phyloP scores from a whole-genome alignment of 2,888 invertebrate species.

The Gibbula magus region DNA sequence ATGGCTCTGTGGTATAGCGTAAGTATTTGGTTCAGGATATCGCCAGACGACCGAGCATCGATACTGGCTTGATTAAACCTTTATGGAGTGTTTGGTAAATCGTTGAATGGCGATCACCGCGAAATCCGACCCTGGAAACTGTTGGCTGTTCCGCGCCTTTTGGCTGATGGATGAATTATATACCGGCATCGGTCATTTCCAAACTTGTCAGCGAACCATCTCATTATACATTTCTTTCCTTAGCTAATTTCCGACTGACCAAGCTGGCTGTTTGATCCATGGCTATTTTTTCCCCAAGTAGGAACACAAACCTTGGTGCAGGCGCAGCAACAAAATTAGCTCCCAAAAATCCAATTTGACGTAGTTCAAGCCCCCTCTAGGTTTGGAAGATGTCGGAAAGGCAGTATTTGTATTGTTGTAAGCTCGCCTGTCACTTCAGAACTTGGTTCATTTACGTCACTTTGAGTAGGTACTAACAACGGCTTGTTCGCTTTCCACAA shows the following conservation, averaged over 20 bases:
- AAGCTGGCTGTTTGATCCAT: neutral
- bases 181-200: neutral
- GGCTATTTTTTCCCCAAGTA: neutral
- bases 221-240: neutral
- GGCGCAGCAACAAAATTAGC: conserved; percentile 4
- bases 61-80: conserved; percentile 11
- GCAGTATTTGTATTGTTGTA: neutral
- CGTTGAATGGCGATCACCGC: neutral
- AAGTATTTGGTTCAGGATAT: conserved; percentile 10
- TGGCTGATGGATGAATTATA: neutral
- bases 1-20: neutral
- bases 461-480: neutral
- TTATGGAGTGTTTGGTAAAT: conserved; percentile 15
- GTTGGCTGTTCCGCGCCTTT: neutral
- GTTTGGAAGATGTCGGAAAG: neutral
- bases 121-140: neutral
- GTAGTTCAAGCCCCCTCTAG: neutral
- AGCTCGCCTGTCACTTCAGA: neutral
- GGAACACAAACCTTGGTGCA: neutral
- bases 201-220: neutral
- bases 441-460: neutral
- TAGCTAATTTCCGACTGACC: neutral
- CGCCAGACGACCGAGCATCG: conserved; percentile 5
- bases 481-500: too few relatives aligned
- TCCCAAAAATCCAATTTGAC: conserved; percentile 4